These are phyloP conservation scores for Anthopleura xanthogrammica DNA, from an alignment of 92 coral and sea anemone species.

Conservation along the genomic window DNA sequence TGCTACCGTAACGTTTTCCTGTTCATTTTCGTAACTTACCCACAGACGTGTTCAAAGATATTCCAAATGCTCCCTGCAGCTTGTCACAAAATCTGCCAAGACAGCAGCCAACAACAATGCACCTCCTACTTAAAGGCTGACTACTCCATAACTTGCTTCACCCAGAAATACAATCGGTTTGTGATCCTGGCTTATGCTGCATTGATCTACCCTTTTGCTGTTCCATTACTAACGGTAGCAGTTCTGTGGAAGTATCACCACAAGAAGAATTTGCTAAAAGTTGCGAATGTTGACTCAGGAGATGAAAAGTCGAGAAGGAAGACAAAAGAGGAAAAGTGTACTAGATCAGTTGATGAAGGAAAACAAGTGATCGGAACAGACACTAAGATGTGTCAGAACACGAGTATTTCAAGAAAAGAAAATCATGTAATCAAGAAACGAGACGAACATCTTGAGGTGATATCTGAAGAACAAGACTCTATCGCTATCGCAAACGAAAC, in stretches of 20 bases:
- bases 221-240: conserved; percentile 13
- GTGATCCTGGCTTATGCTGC: conserved; percentile 37
- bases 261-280: conserved; percentile 8
- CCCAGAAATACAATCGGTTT: conserved; percentile 28
- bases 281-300: neutral
- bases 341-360: neutral
- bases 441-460: neutral
- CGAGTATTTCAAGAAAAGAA: neutral
- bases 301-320: neutral
- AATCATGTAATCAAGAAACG: neutral
- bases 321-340: neutral
- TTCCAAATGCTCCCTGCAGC: conserved; percentile 33
- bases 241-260: conserved; percentile 33
- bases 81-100: conserved; percentile 27
- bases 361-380: neutral
- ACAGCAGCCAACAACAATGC: conserved; percentile 26
- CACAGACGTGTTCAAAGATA: conserved; percentile 55
- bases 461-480: conserved; percentile 3
- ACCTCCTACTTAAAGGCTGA: conserved; percentile 58
- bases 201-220: conserved; percentile 25
- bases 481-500: too few relatives aligned
- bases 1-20: conserved; percentile 31
- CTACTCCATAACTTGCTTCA: conserved; percentile 52
- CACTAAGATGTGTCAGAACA: neutral
- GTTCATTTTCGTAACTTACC: conserved; percentile 53